Percentiles rank a stretch among this genome's conserved stretches.
Conservation (phyloP, 2,888 invertebrate genomes). For the Apomyelois bistriatella region DNA sequence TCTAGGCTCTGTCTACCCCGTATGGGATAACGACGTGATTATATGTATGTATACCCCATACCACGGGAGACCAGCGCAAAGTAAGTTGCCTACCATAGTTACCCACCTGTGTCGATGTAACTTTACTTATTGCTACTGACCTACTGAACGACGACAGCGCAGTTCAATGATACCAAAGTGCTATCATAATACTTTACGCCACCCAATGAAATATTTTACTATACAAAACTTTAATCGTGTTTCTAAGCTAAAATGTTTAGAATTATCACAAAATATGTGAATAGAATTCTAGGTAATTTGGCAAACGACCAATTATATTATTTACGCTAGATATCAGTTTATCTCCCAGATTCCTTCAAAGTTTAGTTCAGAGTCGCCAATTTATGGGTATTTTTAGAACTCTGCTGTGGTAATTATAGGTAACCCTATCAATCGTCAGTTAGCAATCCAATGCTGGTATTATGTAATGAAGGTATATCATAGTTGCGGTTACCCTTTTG, state of each 20-base stretch:
- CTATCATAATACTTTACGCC: slow-evolving; percentile 49
- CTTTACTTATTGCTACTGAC: slow-evolving; percentile 16
- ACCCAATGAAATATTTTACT: slow-evolving; percentile 33
- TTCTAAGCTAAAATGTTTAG: slow-evolving; percentile 16
- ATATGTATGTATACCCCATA: too few species aligned
- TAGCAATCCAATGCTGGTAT: slow-evolving; percentile 1
- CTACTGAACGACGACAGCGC: slow-evolving; percentile 36
- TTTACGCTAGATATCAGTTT: slow-evolving; percentile 2
- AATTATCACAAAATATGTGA: slow-evolving; percentile 30
- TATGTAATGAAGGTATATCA: background rate
- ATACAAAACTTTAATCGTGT: slow-evolving; percentile 32
- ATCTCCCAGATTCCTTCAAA: slow-evolving; percentile 3
- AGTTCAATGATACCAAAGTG: slow-evolving; percentile 50
- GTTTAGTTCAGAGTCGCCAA: background rate
- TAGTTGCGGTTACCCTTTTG: background rate
- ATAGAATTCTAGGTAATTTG: slow-evolving; percentile 38
- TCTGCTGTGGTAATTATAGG: background rate
- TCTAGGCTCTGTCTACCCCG: too few species aligned
- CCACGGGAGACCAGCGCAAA: too few species aligned
- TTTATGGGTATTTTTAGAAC: slow-evolving; percentile 2
- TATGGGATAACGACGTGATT: too few species aligned
- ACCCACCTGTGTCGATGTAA: too few species aligned
- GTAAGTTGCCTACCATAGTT: too few species aligned
- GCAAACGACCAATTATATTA: slow-evolving; percentile 40
- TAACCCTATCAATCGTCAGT: slow-evolving; percentile 1